Evolutionary conservation across 2,797 vertebrate species (phyloP), one percentile per base, ranked within the genome.

Genomic region (Micropoecilia bifurca): DNA sequence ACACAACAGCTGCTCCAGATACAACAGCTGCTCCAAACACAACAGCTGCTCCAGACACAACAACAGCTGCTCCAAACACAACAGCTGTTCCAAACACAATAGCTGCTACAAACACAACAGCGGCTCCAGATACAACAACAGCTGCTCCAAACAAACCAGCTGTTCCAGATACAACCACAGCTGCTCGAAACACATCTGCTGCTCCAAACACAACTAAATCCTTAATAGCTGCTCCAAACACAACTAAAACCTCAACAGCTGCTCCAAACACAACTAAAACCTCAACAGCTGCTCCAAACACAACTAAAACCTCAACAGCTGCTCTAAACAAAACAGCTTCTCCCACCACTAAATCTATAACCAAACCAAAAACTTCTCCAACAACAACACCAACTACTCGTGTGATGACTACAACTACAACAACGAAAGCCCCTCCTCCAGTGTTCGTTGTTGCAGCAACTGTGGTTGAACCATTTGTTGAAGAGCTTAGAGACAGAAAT

Each of bases 401-500:
- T 25, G 18, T 20, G 13, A 87, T 77, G 0, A 75, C 55, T 46
- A 75, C 41, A 45, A 46, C 74, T 33, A 30, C 57, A 2, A 75
- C 74, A 47, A 75, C 41, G 33, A 1, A 4, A 73, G 28, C 50
- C 53, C 18, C 76, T 1, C 0, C 3, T 48, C 36, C 57, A 71
- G 74, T 84, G 22, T 71, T 85, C 2, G 2, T 74, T 39, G 0
- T 88, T 1, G 0, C 3, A 55, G 41, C 43, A 61, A 3, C 7
- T 0, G 0, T 88, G 1, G 0, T 0, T 1, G 36, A 66, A 28
- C 14, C 45, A 48, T 90, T 75, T 71, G 30, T 9, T 36, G 0
- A 0, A 30, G 28, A 16, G 7, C 47, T 80, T 0, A 3, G 0
- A 0, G 0, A 87, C 59, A 8, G 0, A 59, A 18, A 0, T 7